Percentiles rank a stretch among this genome's conserved stretches.
Conservation (phyloP, 2,888 invertebrate genomes). For the Therioaphis trifolii region DNA sequence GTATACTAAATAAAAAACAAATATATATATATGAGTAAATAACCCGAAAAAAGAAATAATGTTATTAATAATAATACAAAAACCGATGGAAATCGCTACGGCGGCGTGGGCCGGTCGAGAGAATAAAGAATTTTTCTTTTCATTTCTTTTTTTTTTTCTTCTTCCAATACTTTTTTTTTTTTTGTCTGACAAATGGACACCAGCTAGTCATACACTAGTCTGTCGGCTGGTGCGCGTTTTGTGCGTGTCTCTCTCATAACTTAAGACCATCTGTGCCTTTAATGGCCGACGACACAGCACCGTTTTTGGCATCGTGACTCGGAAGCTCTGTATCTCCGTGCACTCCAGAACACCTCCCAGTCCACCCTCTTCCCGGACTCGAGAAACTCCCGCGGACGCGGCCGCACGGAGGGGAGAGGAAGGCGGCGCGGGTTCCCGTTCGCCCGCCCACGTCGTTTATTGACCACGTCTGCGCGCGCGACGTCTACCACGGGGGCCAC, state of each 20-base stretch:
- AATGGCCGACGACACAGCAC: slow-evolving; percentile 32
- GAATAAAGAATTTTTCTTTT: slow-evolving; percentile 20
- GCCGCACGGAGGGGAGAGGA: no score
- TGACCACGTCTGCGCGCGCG: background rate
- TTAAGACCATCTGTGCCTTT: slow-evolving; percentile 47
- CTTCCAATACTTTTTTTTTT: background rate
- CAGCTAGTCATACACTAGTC: background rate
- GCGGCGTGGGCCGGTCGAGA: background rate
- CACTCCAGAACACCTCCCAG: background rate
- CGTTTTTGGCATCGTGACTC: slow-evolving; percentile 41
- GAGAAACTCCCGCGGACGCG: no score
- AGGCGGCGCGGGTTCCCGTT: no score
- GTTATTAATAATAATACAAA: background rate
- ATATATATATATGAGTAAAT: background rate
- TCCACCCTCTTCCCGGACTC: no score
- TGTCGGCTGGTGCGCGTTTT: slow-evolving; percentile 7
- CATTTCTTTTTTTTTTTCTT: background rate
- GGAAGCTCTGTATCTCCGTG: background rate
- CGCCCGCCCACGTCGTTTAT: background rate
- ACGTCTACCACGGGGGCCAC: no score
- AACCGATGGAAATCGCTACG: background rate
- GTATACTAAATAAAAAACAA: background rate
- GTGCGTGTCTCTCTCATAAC: slow-evolving; percentile 32
- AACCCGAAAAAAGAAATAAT: no score
- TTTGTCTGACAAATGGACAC: slow-evolving; percentile 41